Conservation (phyloP, 2,888 invertebrate species). For the Andrena praecox region DNA sequence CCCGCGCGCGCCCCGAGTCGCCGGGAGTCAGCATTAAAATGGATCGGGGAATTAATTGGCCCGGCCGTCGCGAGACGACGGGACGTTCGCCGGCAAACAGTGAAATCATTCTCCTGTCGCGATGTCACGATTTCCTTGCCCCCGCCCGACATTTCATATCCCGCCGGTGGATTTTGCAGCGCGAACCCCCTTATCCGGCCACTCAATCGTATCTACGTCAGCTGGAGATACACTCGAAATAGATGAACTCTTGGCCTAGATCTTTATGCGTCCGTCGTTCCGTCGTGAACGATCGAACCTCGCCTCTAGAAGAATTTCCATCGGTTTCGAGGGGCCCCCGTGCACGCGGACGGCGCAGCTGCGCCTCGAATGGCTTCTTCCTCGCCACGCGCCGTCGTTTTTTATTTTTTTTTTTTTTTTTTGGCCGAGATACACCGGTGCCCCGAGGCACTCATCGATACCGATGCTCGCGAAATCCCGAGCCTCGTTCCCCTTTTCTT, state of each 20-base stretch:
- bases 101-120: conserved; percentile 48
- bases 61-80: not conserved
- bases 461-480: conserved; percentile 48
- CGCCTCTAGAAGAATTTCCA: conserved; percentile 48
- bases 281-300: conserved; percentile 59
- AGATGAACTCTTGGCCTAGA: conserved; percentile 84
- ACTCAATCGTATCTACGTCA: conserved; percentile 81
- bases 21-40: conserved; percentile 18
- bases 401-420: conserved; percentile 49
- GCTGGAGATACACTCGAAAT: conserved; percentile 81
- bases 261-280: conserved; percentile 70
- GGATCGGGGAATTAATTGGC: conserved; percentile 36
- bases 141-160: conserved; percentile 56
- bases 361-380: not conserved
- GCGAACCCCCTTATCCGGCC: conserved; percentile 75
- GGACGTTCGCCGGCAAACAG: conserved; percentile 16
- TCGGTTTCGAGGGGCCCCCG: conserved; percentile 5
- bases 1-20: not conserved
- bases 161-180: conserved; percentile 63
- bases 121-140: conserved; percentile 47
- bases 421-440: conserved; percentile 45
- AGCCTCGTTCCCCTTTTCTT: conserved; percentile 49
- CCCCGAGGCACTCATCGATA: conserved; percentile 49
- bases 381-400: conserved; percentile 35
- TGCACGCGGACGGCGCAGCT: not conserved